These are phyloP conservation scores for Stramonita haemastoma DNA, from an alignment of 2,888 invertebrate species.

Conservation along the genomic window DNA sequence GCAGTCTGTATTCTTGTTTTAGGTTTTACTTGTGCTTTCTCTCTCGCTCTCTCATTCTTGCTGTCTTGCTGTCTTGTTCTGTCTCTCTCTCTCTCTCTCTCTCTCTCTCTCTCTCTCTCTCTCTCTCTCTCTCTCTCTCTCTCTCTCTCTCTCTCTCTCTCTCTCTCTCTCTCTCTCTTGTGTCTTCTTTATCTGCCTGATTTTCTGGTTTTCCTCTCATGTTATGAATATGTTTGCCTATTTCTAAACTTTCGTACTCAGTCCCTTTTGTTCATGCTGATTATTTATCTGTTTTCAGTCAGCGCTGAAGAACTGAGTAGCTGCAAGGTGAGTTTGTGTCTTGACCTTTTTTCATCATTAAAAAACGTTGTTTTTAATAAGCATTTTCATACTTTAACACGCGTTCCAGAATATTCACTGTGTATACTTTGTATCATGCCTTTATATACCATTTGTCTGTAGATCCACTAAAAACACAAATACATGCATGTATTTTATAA, in stretches of 20 bases:
- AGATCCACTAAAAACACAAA: no score
- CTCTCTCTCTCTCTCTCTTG: neutral
- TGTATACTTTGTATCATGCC: no score
- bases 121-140: neutral
- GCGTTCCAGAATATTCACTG: no score
- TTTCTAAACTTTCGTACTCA: slow-evolving; percentile 2
- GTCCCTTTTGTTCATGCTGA: neutral
- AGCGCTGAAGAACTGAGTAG: slow-evolving; percentile 68
- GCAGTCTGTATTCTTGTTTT: no score
- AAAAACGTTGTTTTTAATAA: no score
- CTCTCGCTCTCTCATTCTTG: neutral
- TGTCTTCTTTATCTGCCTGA: neutral
- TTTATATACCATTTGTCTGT: no score
- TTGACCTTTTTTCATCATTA: neutral
- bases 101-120: neutral
- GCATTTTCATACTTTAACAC: no score
- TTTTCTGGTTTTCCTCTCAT: neutral
- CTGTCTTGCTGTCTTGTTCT: neutral
- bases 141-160: neutral
- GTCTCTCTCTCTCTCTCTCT: neutral
- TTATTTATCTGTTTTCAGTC: slow-evolving; percentile 55
- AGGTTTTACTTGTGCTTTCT: neutral
- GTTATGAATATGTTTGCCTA: neutral
- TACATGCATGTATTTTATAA: no score
- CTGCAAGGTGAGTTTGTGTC: slow-evolving; percentile 64